Conservation (phyloP, 92 coral and sea anemone genomes). For the Palythoa heliodiscus region DNA sequence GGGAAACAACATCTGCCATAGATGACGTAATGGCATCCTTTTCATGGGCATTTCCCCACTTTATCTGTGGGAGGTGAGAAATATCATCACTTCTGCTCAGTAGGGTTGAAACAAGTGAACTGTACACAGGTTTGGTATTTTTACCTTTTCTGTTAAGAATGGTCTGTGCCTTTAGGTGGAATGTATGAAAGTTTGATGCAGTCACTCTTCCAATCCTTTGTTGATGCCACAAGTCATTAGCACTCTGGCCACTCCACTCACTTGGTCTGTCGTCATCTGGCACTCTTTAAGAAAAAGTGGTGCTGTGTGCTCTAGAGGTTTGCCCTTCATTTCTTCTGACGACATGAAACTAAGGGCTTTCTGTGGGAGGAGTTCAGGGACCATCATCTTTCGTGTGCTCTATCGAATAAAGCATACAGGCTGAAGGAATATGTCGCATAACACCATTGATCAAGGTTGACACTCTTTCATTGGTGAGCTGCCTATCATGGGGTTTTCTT, state of each 20-base stretch:
- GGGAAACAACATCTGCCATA: conserved; percentile 46
- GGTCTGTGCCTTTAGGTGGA: neutral
- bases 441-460: conserved; percentile 8
- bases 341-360: conserved; percentile 49
- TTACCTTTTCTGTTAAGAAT: conserved; percentile 21
- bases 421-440: conserved; percentile 18
- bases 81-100: neutral
- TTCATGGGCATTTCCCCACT: conserved; percentile 33
- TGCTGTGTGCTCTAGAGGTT: conserved; percentile 29
- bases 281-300: conserved; percentile 18
- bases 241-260: conserved; percentile 7
- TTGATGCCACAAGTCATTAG: conserved; percentile 27
- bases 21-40: conserved; percentile 35
- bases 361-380: neutral
- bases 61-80: conserved; percentile 38
- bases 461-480: conserved; percentile 28
- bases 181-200: conserved; percentile 41
- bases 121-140: conserved; percentile 13
- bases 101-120: conserved; percentile 22
- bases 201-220: conserved; percentile 58
- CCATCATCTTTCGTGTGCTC: conserved; percentile 36
- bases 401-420: conserved; percentile 35
- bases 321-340: conserved; percentile 24
- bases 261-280: conserved; percentile 1
- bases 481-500: conserved; percentile 30